phyloP scores from a whole-genome alignment of 2,888 invertebrate genomes.

The Zygogramma bicolorata region DNA sequence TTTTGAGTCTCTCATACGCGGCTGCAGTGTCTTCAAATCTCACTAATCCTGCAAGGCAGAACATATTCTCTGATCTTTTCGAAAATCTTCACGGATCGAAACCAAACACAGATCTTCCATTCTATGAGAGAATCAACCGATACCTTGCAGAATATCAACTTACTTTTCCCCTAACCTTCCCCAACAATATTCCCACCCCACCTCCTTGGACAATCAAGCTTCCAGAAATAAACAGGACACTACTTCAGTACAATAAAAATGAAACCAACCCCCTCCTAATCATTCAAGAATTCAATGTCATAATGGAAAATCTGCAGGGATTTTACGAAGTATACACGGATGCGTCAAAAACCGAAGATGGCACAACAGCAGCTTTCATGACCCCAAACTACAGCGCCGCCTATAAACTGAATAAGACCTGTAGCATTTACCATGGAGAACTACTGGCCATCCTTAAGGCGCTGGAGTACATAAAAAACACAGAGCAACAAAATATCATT shows the following conservation, averaged over 20 bases:
- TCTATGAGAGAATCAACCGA: too few species aligned
- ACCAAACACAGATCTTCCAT: neutral
- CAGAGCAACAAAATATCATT: neutral
- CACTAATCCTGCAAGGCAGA: too few species aligned
- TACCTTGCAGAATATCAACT: neutral
- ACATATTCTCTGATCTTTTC: too few species aligned
- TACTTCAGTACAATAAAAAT: neutral
- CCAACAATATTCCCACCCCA: neutral
- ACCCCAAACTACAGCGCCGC: too few species aligned
- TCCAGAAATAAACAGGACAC: neutral
- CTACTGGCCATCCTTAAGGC: neutral
- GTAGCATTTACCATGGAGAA: neutral
- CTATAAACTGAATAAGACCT: neutral
- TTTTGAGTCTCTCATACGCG: too few species aligned
- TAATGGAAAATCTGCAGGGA: neutral
- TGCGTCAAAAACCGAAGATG: neutral
- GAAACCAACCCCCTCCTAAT: neutral
- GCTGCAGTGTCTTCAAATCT: too few species aligned
- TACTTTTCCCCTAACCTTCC: neutral
- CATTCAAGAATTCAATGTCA: too few species aligned
- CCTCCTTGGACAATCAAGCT: neutral
- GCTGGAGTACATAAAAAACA: neutral
- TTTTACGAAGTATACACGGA: too few species aligned
- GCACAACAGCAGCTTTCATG: neutral
- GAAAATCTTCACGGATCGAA: too few species aligned